Evolutionary conservation across 2,113 vertebrate species (phyloP).

Genomic region (Panurus biarmicus): DNA sequence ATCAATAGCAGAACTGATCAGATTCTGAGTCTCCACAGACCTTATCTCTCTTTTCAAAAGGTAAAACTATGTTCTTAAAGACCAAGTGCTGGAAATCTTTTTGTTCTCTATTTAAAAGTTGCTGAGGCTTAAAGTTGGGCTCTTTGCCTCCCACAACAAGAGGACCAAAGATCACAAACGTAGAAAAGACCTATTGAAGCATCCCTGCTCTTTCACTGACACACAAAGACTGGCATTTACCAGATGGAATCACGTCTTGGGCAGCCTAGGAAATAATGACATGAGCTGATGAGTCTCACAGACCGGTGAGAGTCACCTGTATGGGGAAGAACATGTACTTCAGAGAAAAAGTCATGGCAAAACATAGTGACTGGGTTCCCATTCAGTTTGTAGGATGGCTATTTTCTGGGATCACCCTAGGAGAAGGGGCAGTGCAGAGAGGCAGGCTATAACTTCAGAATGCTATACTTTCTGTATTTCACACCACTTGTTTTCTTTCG

Average conservation of each 20-base stretch:
- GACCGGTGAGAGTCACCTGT: not conserved
- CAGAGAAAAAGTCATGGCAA: not conserved
- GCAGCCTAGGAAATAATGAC: not conserved
- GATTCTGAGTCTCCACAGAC: not conserved
- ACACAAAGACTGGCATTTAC: not conserved
- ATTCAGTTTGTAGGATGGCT: not conserved
- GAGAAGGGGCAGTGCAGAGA: not conserved
- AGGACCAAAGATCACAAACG: not conserved
- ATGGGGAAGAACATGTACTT: fast-evolving
- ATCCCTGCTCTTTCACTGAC: not conserved
- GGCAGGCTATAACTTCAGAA: not conserved
- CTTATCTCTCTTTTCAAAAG: not conserved
- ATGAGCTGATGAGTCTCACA: not conserved
- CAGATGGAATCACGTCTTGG: not conserved
- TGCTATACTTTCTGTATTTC: not conserved
- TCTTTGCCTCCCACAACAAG: not conserved
- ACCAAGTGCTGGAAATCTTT: not conserved
- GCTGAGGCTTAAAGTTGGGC: not conserved
- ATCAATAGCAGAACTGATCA: not conserved
- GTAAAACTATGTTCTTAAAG: not conserved
- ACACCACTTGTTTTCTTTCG: not conserved
- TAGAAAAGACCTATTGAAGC: not conserved
- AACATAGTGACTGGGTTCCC: not conserved
- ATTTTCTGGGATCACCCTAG: not conserved
- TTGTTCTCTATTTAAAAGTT: not conserved